Base-by-base conservation (phyloP, 2,113 vertebrate species). In the Cheilinus undulatus region DNA sequence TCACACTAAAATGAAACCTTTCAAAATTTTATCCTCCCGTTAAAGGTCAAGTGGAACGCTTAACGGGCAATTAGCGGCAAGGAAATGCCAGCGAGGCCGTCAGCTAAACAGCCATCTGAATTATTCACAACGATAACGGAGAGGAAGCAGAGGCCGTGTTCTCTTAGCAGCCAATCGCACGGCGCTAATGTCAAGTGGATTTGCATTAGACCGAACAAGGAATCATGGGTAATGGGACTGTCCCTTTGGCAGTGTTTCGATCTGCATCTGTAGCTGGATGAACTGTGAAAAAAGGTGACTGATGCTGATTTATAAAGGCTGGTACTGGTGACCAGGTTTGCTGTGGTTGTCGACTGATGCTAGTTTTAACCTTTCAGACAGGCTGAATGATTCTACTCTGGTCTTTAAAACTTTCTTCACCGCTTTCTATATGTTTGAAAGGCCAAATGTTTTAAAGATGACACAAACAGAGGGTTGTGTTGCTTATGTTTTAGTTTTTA, bases 1-100 rank as follows among this genome's bases (percentile, higher is more conserved):
- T 22, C 3, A 15, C 27, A 17, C 15, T 7, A 6, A 63, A 62
- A 58, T 23, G 1, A 28, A 81, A 69, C 45, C 56, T 63, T 43
- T 72, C 46, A 15, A 43, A 86, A 30, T 34, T 27, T 43, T 13
- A 52, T 62, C 64, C 45, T 49, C 26, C 67, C 9, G 59, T 53
- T 71, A 75, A 85, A 89, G 80, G 83, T 84, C 80, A 74, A 84
- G 63, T 62, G 65, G 65, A 52, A 60, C 72, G 42, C 58, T 81
- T 82, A 87, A 75, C 54, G 54, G 84, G 85, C 85, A 78, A 86
- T 89, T 89, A 89, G 78, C 50, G 3, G 32, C 49, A 22, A 61
- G 74, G 71, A 85, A 84, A 85, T 82, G 82, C 61, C 72, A 82
- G 56, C 40, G 17, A 48, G 69, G 63, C 81, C 63, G 28, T 58